Evolutionary conservation across 2,888 invertebrate species (phyloP).

Genomic region (Hydriomena furcata): DNA sequence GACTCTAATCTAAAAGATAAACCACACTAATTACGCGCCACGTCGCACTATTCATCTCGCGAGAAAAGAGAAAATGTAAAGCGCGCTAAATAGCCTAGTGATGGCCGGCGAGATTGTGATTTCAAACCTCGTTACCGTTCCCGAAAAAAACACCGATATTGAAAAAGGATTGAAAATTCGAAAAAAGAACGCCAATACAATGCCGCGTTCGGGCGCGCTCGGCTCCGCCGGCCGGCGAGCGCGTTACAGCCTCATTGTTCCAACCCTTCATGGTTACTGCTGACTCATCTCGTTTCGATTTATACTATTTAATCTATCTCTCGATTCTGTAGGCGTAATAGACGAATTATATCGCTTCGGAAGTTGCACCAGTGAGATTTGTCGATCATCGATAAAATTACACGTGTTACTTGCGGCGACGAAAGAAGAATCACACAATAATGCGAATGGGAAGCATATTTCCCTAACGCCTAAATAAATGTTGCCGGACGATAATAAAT

Average conservation of each 20-base stretch:
- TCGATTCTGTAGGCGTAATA: slow-evolving; percentile 68
- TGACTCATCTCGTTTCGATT: slow-evolving; percentile 74
- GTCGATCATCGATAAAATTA: slow-evolving; percentile 64
- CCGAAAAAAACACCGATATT: slow-evolving; percentile 51
- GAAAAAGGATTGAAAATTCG: slow-evolving; percentile 49
- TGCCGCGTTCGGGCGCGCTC: slow-evolving; percentile 47
- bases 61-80: slow-evolving; percentile 61
- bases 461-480: slow-evolving; percentile 54
- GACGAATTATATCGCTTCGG: slow-evolving; percentile 67
- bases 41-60: slow-evolving; percentile 57
- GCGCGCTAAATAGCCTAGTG: slow-evolving; percentile 65
- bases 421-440: slow-evolving; percentile 59
- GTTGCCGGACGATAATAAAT: slow-evolving; percentile 50
- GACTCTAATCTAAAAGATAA: slow-evolving; percentile 61
- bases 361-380: slow-evolving; percentile 57
- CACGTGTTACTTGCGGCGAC: slow-evolving; percentile 45
- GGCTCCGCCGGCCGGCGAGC: slow-evolving; percentile 42
- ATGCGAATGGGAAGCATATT: slow-evolving; percentile 56
- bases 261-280: slow-evolving; percentile 64
- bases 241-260: slow-evolving; percentile 44
- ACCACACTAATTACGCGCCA: slow-evolving; percentile 61
- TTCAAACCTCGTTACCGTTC: slow-evolving; percentile 74
- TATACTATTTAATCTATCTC: slow-evolving; percentile 77
- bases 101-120: slow-evolving; percentile 70
- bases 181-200: slow-evolving; percentile 55